phyloP scores from a whole-genome alignment of 2,888 invertebrate genomes.

The Zygogramma bicolorata region DNA sequence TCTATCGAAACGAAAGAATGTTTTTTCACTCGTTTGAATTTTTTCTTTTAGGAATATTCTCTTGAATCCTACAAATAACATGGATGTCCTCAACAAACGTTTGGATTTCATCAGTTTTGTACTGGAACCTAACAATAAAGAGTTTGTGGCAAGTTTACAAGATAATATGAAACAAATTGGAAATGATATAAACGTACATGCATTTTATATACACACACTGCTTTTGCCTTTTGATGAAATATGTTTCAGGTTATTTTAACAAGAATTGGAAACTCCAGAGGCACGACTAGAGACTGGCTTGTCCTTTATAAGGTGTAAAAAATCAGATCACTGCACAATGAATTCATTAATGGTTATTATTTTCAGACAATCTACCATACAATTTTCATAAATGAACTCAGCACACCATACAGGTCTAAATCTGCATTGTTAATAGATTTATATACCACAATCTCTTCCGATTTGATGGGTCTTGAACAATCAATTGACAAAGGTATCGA shows the following conservation, averaged over 20 bases:
- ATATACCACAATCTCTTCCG: constrained; percentile 68
- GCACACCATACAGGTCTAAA: constrained; percentile 68
- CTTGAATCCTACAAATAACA: constrained; percentile 77
- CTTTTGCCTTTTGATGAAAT: background rate
- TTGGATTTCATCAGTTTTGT: constrained; percentile 80
- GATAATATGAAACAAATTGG: constrained; percentile 73
- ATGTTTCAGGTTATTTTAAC: constrained; percentile 71
- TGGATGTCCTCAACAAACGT: constrained; percentile 72
- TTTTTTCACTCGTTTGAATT: background rate
- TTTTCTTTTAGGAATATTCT: constrained; percentile 73
- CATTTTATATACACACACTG: background rate
- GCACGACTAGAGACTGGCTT: constrained; percentile 77
- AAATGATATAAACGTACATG: constrained; percentile 69
- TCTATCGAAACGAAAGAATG: too few relatives aligned
- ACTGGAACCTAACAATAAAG: constrained; percentile 72
- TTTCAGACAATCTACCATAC: constrained; percentile 77
- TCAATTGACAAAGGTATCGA: constrained; percentile 82
- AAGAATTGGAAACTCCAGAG: constrained; percentile 75
- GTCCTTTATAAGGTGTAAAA: constrained; percentile 75
- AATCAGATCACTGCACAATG: background rate
- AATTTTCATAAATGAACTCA: constrained; percentile 77
- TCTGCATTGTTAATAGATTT: constrained; percentile 70
- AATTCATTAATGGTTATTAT: background rate
- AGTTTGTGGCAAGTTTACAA: constrained; percentile 73
- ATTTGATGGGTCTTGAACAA: constrained; percentile 72